Evolutionary conservation across 2,113 vertebrate species (phyloP).

Genomic region (Aspidoscelis tigris): DNA sequence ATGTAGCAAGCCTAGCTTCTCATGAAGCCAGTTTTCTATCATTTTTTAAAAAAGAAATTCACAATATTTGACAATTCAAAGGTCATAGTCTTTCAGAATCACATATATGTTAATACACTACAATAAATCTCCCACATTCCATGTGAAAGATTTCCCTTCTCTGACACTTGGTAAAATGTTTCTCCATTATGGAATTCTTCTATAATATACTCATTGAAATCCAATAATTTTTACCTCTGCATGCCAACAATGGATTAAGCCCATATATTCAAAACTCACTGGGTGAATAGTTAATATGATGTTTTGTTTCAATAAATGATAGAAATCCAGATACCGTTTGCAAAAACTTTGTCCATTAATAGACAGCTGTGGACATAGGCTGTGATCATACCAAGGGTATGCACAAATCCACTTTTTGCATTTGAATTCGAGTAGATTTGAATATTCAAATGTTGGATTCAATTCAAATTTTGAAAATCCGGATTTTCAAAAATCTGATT

Average conservation of each 20-base stretch:
- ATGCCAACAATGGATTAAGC: not conserved
- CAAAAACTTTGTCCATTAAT: not conserved
- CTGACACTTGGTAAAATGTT: not conserved
- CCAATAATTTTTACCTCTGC: not conserved
- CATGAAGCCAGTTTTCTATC: not conserved
- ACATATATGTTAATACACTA: not conserved
- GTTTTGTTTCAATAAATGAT: not conserved
- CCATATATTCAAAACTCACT: not conserved
- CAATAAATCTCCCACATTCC: not conserved
- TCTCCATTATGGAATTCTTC: not conserved
- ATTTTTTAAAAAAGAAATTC: not conserved
- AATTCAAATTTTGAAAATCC: not conserved
- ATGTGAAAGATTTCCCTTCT: not conserved
- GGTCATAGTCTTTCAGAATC: not conserved
- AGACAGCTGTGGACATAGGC: not conserved
- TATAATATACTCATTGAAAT: not conserved
- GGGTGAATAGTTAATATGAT: not conserved
- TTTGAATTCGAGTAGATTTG: too few species aligned
- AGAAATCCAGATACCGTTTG: not conserved
- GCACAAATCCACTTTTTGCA: too few species aligned
- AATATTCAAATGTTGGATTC: too few species aligned
- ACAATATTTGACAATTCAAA: constrained; percentile 7
- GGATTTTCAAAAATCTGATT: too few species aligned
- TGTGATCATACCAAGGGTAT: not conserved
- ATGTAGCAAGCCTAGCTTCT: not conserved